A percentile compares a stretch with the other conserved stretches of the same genome.
Conservation (phyloP, 2,113 vertebrate species). For the Chloroceryle aenea region DNA sequence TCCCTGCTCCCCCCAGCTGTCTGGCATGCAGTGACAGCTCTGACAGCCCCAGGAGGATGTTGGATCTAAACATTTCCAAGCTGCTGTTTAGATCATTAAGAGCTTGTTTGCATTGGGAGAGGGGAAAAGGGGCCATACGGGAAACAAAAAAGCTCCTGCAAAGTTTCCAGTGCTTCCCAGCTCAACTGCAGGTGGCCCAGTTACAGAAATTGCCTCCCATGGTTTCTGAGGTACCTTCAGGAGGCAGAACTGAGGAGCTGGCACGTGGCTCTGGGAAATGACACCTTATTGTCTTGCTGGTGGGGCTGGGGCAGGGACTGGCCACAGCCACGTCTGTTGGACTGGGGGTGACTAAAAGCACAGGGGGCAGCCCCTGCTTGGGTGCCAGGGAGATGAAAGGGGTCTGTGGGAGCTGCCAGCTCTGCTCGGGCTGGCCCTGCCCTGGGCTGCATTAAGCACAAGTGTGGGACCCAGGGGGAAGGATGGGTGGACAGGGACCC, state of each 20-base stretch:
- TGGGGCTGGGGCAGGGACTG: accelerated
- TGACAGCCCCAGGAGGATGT: accelerated
- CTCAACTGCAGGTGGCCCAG: background rate
- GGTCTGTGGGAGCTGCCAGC: background rate
- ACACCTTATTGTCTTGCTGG: background rate
- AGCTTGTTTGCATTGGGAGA: background rate
- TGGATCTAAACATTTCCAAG: background rate
- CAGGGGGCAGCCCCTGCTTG: background rate
- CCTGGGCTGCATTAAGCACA: accelerated
- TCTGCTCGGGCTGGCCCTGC: background rate
- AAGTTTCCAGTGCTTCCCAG: background rate
- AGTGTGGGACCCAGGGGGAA: background rate
- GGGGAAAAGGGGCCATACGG: background rate
- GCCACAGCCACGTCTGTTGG: accelerated
- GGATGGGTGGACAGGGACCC: background rate
- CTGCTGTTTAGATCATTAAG: background rate
- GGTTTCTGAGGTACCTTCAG: background rate
- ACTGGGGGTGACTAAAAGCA: background rate
- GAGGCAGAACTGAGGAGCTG: background rate
- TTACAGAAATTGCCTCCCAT: background rate
- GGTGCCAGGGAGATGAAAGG: background rate
- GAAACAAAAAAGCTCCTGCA: background rate
- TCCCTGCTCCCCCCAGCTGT: background rate
- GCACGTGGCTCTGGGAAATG: background rate
- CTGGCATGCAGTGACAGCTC: background rate